Base-by-base conservation (phyloP, 2,113 vertebrate genomes). In the Mandrillus leucophaeus region DNA sequence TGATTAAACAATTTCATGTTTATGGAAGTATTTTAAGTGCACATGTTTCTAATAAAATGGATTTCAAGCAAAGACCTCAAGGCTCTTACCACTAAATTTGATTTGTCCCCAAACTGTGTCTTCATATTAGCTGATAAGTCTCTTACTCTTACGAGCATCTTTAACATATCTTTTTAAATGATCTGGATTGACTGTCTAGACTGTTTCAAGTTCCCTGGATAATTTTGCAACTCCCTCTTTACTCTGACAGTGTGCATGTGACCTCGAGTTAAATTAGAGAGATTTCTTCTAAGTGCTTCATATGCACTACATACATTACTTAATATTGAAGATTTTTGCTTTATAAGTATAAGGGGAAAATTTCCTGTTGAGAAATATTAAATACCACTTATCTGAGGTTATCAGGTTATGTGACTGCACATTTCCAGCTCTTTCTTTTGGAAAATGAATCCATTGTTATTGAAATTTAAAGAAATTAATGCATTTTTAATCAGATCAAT, bases 121-220 rank as follows among this genome's bases (percentile, higher is more conserved):
- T 97, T 97, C 72, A 85, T 72, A 90, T 95, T 88, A 93, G 80
- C 76, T 97, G 92, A 80, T 97, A 97, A 84, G 45, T 73, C 92
- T 96, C 86, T 78, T 89, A 85, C 75, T 97, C 90, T 84, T 96
- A 81, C 38, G 70, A 95, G 81, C 55, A 88, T 96, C 90, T 97
- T 97, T 97, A 97, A 88, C 88, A 83, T 92, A 97, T 88, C 72
- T 95, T 96, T 79, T 93, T 75, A 94, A 97, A 95, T 80, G 40
- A 97, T 97, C 94, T 97, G 96, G 92, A 97, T 97, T 98, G 97
- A 96, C 95, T 97, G 93, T 97, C 97, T 98, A 97, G 97, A 97
- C 94, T 96, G 87, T 70, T 98, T 93, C 86, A 97, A 96, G 90
- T 97, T 97, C 96, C 95, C 96, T 97, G 92, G 95, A 90, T 97